Conservation (phyloP, 1,140 invertebrate species). For the Lerema accius region DNA sequence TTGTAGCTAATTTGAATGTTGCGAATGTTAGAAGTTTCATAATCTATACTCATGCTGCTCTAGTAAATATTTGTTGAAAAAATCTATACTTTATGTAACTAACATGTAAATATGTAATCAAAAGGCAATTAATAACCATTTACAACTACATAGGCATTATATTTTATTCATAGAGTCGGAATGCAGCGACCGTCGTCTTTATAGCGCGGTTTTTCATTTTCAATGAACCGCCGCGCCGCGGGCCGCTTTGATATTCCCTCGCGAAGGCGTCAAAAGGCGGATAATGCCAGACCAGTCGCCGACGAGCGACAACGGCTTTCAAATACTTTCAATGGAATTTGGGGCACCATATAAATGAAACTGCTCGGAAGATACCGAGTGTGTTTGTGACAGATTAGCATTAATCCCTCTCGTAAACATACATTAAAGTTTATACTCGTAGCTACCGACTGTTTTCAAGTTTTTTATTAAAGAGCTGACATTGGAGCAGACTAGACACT, state of each 20-base stretch:
- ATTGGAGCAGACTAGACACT: too few species aligned
- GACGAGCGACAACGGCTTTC: conserved; percentile 15
- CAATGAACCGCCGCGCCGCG: too few species aligned
- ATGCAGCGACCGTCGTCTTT: neutral
- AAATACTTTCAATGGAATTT: conserved; percentile 30
- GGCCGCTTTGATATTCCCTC: conserved; percentile 8
- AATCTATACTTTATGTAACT: too few species aligned
- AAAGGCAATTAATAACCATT: too few species aligned
- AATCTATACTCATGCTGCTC: too few species aligned
- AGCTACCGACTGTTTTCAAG: too few species aligned
- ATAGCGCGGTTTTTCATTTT: neutral
- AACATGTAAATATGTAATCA: too few species aligned
- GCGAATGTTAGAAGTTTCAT: too few species aligned
- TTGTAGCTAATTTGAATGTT: too few species aligned
- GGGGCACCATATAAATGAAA: conserved; percentile 7
- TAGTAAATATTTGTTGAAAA: too few species aligned
- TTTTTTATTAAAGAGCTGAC: too few species aligned
- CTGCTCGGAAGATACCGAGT: neutral
- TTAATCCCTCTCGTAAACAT: neutral
- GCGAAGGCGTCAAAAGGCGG: conserved; percentile 20
- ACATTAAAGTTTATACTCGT: too few species aligned
- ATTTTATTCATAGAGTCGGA: neutral
- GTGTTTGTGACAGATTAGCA: neutral
- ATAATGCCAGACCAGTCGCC: conserved; percentile 38
- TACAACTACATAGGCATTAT: neutral